A percentile compares a stretch with the other conserved stretches of the same genome.
phyloP scores from a whole-genome alignment of 2,113 vertebrate species.

The Colaptes auratus region DNA sequence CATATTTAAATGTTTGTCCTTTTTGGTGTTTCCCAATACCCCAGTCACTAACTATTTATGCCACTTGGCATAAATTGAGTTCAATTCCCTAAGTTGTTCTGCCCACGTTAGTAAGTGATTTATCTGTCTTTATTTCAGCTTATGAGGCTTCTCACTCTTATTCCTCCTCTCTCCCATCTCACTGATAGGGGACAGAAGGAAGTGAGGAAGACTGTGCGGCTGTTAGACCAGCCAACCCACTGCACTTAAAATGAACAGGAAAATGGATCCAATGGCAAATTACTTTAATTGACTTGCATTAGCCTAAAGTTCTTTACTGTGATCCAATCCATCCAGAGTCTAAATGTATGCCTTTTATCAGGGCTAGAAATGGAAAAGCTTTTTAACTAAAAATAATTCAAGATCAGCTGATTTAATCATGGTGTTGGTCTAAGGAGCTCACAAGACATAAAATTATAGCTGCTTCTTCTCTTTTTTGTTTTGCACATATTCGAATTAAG shows the following conservation, averaged over 20 bases:
- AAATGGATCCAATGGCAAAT: background rate
- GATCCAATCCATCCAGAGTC: background rate
- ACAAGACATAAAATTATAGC: background rate
- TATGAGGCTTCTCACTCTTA: background rate
- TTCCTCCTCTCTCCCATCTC: background rate
- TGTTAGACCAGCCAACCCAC: background rate
- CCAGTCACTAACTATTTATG: background rate
- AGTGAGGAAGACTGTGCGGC: background rate
- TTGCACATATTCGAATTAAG: background rate
- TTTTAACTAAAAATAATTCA: background rate
- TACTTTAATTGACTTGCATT: background rate
- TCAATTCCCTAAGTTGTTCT: background rate
- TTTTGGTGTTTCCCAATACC: background rate
- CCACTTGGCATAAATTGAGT: background rate
- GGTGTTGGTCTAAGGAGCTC: background rate
- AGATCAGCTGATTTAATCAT: background rate
- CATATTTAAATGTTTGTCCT: background rate
- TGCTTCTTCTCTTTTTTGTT: background rate
- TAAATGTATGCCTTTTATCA: background rate
- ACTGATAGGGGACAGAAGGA: background rate
- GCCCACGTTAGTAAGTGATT: background rate
- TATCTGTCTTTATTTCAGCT: background rate
- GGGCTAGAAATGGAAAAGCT: background rate
- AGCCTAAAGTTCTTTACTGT: background rate
- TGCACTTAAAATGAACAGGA: background rate